Conservation (phyloP, 2,888 invertebrate species). For the Onchidella celtica region DNA sequence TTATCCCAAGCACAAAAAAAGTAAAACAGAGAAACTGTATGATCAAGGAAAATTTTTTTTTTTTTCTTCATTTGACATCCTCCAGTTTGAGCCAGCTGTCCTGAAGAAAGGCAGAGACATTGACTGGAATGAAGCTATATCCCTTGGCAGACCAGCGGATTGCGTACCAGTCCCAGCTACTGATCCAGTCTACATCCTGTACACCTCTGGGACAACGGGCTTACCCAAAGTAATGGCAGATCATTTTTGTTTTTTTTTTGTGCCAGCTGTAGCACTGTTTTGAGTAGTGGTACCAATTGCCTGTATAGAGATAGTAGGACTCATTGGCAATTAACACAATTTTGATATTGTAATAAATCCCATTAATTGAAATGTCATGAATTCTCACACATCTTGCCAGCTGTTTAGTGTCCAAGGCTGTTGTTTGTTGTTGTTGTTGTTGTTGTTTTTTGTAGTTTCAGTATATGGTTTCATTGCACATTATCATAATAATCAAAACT, state of each 20-base stretch:
- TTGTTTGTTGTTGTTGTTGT: too few relatives aligned
- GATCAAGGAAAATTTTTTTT: too few relatives aligned
- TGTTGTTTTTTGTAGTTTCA: too few relatives aligned
- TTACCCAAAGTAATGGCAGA: slow-evolving; percentile 78
- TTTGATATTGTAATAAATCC: too few relatives aligned
- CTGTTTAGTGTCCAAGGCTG: too few relatives aligned
- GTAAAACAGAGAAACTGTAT: too few relatives aligned
- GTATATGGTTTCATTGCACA: too few relatives aligned
- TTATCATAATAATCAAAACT: too few relatives aligned
- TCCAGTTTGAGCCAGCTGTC: slow-evolving; percentile 70
- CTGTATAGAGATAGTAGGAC: neutral
- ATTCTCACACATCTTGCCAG: too few relatives aligned
- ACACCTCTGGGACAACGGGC: slow-evolving; percentile 87
- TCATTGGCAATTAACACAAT: neutral
- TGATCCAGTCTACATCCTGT: slow-evolving; percentile 93
- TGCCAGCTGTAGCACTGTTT: neutral
- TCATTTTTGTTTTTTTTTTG: neutral
- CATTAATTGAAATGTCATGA: too few relatives aligned
- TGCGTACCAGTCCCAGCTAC: slow-evolving; percentile 94
- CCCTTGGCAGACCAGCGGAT: slow-evolving; percentile 84
- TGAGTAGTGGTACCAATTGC: neutral
- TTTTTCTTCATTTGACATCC: too few relatives aligned
- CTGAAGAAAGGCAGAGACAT: slow-evolving; percentile 84
- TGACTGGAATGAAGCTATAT: slow-evolving; percentile 88
- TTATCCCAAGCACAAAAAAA: too few relatives aligned